These are phyloP conservation scores for Sparidentex hasta DNA, from an alignment of 2,797 vertebrate species.

Conservation along the genomic window DNA sequence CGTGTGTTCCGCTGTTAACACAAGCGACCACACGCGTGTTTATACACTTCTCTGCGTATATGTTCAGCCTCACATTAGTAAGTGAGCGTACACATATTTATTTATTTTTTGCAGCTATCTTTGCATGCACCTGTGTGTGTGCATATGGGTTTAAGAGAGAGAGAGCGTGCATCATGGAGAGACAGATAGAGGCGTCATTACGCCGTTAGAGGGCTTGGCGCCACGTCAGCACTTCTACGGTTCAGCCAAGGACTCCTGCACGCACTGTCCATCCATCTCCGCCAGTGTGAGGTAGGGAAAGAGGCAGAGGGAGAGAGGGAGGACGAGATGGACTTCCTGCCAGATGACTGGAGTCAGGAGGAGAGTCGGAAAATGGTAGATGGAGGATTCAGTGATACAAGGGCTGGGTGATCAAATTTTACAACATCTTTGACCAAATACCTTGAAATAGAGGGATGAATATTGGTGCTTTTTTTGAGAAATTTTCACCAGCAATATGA, in stretches of 20 bases:
- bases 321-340: slow-evolving; percentile 37
- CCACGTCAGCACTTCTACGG: slow-evolving; percentile 86
- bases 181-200: slow-evolving; percentile 83
- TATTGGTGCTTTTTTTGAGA: no score
- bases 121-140: slow-evolving; percentile 58
- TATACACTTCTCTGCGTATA: slow-evolving; percentile 28
- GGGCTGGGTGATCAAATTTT: no score
- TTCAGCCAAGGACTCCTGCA: slow-evolving; percentile 86
- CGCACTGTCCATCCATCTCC: slow-evolving; percentile 76
- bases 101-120: slow-evolving; percentile 24
- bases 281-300: slow-evolving; percentile 44
- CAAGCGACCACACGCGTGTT: slow-evolving; percentile 14
- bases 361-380: slow-evolving; percentile 31
- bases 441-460: no score
- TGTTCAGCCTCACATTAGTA: slow-evolving; percentile 36
- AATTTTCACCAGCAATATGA: no score
- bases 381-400: slow-evolving; percentile 36
- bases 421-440: no score
- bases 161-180: slow-evolving; percentile 58
- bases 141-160: slow-evolving; percentile 18
- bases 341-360: slow-evolving; percentile 29
- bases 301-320: slow-evolving; percentile 21
- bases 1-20: slow-evolving; percentile 25
- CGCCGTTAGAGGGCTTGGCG: slow-evolving; percentile 72
- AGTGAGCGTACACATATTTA: slow-evolving; percentile 10